Evolutionary conservation across 2,797 vertebrate species (phyloP).

Genomic region (Anguilla anguilla): DNA sequence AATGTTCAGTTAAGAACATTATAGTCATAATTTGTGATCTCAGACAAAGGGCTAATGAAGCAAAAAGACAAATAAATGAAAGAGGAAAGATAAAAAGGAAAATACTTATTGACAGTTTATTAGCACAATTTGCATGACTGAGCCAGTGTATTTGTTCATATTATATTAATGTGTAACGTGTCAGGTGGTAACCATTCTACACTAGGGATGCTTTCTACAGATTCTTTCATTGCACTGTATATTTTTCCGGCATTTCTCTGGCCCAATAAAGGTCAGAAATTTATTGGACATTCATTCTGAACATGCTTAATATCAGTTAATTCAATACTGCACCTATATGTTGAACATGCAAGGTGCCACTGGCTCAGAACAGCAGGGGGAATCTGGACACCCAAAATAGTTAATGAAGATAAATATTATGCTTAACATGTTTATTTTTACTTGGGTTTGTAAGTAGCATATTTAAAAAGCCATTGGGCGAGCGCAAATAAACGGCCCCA

Average conservation of each 20-base stretch:
- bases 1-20: too few relatives aligned
- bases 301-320: background rate
- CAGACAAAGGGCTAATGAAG: background rate
- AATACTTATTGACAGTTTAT: background rate
- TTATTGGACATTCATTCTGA: background rate
- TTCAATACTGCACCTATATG: background rate
- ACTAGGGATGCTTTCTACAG: background rate
- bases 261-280: background rate
- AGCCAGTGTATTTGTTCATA: background rate
- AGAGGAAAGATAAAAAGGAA: background rate
- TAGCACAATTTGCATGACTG: background rate
- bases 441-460: background rate
- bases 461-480: background rate
- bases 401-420: conserved; percentile 14
- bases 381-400: background rate
- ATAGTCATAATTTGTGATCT: too few relatives aligned
- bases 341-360: background rate
- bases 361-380: background rate
- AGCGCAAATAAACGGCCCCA: background rate
- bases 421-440: conserved; percentile 14
- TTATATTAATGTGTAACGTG: background rate
- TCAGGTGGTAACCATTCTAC: background rate
- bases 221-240: background rate
- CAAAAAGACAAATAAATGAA: background rate
- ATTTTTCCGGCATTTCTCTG: background rate